Evolutionary conservation across 1,140 invertebrate genomes (phyloP).

Genomic region (Notospermus geniculatus): DNA sequence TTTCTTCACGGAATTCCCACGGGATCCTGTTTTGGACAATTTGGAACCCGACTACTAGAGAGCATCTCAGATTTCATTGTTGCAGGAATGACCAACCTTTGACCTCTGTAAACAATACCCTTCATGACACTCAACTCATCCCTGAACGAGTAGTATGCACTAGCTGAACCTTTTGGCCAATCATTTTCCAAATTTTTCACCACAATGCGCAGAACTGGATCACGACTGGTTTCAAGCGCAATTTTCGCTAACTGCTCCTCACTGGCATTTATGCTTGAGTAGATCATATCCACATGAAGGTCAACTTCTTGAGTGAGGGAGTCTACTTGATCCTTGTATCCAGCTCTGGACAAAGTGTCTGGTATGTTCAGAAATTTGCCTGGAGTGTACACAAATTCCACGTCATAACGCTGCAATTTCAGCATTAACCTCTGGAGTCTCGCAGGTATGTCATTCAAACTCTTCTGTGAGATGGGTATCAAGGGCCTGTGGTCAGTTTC

Average conservation of each 20-base stretch:
- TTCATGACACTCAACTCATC: background rate
- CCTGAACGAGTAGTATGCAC: background rate
- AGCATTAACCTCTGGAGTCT: conserved; percentile 4
- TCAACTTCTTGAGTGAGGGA: no score
- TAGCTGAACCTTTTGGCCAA: background rate
- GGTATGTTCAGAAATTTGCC: no score
- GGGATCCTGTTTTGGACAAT: no score
- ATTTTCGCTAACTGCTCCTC: background rate
- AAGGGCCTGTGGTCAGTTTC: conserved; percentile 3
- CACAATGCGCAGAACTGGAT: background rate
- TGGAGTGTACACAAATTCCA: conserved; percentile 36
- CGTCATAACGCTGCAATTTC: conserved; percentile 17
- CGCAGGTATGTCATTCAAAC: conserved; percentile 5
- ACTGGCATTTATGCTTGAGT: no score
- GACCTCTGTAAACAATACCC: conserved; percentile 1
- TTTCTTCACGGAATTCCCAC: no score
- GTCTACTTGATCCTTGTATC: no score
- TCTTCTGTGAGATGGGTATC: conserved; percentile 16
- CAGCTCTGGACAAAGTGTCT: no score
- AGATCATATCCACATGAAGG: no score
- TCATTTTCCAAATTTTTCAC: background rate
- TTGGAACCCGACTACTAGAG: conserved; percentile 8
- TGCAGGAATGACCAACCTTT: background rate
- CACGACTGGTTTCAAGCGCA: background rate
- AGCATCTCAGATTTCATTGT: background rate